Evolutionary conservation across 2,113 vertebrate species (phyloP).

Genomic region (Chamaea fasciata): DNA sequence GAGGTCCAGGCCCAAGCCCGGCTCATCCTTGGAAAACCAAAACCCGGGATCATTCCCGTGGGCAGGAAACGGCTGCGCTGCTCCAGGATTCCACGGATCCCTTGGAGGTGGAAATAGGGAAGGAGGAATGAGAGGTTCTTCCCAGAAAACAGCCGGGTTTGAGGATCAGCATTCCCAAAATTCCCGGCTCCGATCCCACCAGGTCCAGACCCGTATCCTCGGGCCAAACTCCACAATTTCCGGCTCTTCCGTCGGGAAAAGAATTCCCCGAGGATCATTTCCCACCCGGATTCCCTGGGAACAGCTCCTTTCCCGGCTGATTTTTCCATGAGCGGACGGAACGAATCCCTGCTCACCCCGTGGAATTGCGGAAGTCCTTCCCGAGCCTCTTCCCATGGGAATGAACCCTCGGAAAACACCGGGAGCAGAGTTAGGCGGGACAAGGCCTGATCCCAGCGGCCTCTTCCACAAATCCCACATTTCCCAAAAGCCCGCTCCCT

Average conservation of each 20-base stretch:
- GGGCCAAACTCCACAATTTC: not conserved
- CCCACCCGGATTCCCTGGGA: not conserved
- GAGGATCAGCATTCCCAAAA: not conserved
- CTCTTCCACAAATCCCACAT: too few species aligned
- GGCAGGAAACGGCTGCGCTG: not conserved
- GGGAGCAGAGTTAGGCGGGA: not conserved
- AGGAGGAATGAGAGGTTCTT: not conserved
- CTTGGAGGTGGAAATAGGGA: not conserved
- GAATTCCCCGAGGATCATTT: not conserved
- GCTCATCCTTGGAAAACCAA: not conserved
- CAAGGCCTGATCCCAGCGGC: not conserved
- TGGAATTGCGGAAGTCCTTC: rapidly evolving
- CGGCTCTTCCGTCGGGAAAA: not conserved
- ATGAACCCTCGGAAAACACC: not conserved
- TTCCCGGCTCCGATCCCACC: rapidly evolving
- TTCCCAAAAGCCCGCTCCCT: rapidly evolving
- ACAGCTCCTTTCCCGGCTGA: rapidly evolving
- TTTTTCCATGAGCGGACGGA: not conserved
- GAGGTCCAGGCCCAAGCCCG: not conserved
- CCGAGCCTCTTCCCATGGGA: not conserved
- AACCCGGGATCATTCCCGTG: rapidly evolving
- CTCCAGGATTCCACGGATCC: not conserved
- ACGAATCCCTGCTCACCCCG: not conserved
- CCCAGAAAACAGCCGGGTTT: not conserved
- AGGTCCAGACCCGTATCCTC: rapidly evolving